phyloP scores from a whole-genome alignment of 2,797 vertebrate species.

The Malurus splendens region DNA sequence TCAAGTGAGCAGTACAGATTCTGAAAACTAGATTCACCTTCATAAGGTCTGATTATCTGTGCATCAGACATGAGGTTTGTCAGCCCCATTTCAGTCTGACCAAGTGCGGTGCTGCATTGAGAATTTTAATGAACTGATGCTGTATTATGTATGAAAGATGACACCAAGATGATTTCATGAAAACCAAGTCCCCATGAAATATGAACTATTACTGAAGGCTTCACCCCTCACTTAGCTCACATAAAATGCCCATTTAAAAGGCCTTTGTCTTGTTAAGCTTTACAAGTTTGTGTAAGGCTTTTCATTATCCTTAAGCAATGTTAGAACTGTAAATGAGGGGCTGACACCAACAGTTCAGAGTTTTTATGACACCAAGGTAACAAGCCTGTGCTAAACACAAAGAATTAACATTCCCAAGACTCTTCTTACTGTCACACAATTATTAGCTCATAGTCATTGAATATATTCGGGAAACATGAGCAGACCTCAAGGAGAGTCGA shows the following conservation, averaged over 20 bases:
- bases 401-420: background rate
- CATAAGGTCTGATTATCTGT: constrained; percentile 87
- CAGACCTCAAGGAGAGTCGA: background rate
- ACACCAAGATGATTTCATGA: constrained; percentile 67
- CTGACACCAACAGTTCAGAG: constrained; percentile 16
- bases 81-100: constrained; percentile 70
- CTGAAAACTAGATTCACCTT: constrained; percentile 92
- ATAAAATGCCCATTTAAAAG: constrained; percentile 58
- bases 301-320: constrained; percentile 48
- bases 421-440: background rate
- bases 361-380: background rate
- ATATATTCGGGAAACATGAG: background rate
- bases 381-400: background rate
- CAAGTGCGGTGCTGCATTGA: constrained; percentile 53
- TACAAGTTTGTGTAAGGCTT: constrained; percentile 45
- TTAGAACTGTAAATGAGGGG: constrained; percentile 35
- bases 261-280: constrained; percentile 60
- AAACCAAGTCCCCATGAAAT: constrained; percentile 67
- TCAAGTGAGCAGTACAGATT: constrained; percentile 79
- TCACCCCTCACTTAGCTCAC: constrained; percentile 45
- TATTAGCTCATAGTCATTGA: background rate
- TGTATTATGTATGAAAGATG: constrained; percentile 72
- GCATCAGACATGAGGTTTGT: constrained; percentile 72
- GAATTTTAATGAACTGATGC: constrained; percentile 74
- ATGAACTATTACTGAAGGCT: constrained; percentile 60